Evolutionary conservation across 2,797 vertebrate genomes (phyloP), one percentile per base, ranked within the genome.

Genomic region (Enteromius unitaeniatus): DNA sequence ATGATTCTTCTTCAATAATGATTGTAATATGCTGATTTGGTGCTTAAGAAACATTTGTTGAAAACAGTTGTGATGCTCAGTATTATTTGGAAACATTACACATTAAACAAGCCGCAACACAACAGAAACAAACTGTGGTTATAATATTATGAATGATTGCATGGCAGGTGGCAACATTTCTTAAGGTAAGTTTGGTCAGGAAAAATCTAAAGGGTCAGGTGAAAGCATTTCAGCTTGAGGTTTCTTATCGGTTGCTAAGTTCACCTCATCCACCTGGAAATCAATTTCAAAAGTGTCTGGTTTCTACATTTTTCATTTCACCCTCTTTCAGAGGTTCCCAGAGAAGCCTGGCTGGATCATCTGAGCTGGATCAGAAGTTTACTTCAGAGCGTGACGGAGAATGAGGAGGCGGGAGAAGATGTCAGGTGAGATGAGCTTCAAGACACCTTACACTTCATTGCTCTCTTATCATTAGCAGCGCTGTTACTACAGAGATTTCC

Each of bases 321-420:
- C 90, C 58, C 34, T 23, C 70, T 62, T 23, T 21, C 88, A 96
- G 95, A 94, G 49, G 92, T 95, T 90, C 92, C 94, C 77, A 85
- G 55, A 78, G 87, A 91, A 51, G 92, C 91, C 40, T 93, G 93
- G 93, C 89, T 87, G 81, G 89, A 87, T 84, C 95, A 95, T 89
- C 88, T 95, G 82, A 89, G 85, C 89, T 94, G 93, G 93, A 90
- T 95, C 86, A 91, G 87, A 45, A 55, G 85, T 86, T 93, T 90
- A 85, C 91, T 96, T 87, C 93, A 90, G 88, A 90, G 82, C 84
- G 86, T 94, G 88, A 88, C 89, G 28, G 90, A 93, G 87, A 91
- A 92, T 51, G 90, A 91, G 79, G 89, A 93, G 85, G 90, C 91
- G 76, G 78, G 62, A 1, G 85, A 77, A 80, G 90, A 86, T 70